Conservation (phyloP, 2,113 vertebrate species). For the Chaetodon auriga region DNA sequence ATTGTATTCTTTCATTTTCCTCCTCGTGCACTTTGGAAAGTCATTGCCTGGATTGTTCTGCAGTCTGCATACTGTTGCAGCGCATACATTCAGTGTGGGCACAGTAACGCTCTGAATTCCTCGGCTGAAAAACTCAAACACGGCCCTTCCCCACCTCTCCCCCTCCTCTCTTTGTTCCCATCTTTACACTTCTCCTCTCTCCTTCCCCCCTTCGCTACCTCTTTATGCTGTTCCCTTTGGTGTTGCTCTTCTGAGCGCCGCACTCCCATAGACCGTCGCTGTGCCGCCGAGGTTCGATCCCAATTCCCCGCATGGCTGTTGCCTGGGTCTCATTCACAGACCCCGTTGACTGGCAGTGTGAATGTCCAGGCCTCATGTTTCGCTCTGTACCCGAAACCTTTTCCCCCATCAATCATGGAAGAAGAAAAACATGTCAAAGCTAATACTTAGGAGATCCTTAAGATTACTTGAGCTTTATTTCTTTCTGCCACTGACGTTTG, state of each 20-base stretch:
- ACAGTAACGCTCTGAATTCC: conserved; percentile 49
- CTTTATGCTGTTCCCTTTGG: conserved; percentile 69
- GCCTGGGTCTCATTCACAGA: conserved; percentile 74
- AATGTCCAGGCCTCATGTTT: conserved; percentile 78
- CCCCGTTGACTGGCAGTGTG: conserved; percentile 70
- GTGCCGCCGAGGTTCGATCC: conserved; percentile 55
- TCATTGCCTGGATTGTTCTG: conserved; percentile 45
- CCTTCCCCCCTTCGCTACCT: conserved; percentile 35
- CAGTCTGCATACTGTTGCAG: conserved; percentile 39
- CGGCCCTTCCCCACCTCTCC: conserved; percentile 46
- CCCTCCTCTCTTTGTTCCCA: conserved; percentile 63
- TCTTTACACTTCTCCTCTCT: conserved; percentile 41
- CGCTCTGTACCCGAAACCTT: conserved; percentile 63
- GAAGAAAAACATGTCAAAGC: conserved; percentile 81
- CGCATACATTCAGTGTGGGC: conserved; percentile 44
- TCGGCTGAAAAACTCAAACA: conserved; percentile 43
- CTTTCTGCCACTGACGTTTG: conserved; percentile 38
- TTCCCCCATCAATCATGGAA: conserved; percentile 79
- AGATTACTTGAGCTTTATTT: conserved; percentile 46
- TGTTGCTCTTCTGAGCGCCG: conserved; percentile 54
- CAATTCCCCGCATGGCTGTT: conserved; percentile 68
- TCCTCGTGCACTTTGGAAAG: conserved; percentile 24
- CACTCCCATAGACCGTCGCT: conserved; percentile 50
- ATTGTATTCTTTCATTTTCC: conserved; percentile 35
- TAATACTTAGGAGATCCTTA: conserved; percentile 71